Conservation (phyloP, 2,888 invertebrate genomes). For the Eilema griseolum region DNA sequence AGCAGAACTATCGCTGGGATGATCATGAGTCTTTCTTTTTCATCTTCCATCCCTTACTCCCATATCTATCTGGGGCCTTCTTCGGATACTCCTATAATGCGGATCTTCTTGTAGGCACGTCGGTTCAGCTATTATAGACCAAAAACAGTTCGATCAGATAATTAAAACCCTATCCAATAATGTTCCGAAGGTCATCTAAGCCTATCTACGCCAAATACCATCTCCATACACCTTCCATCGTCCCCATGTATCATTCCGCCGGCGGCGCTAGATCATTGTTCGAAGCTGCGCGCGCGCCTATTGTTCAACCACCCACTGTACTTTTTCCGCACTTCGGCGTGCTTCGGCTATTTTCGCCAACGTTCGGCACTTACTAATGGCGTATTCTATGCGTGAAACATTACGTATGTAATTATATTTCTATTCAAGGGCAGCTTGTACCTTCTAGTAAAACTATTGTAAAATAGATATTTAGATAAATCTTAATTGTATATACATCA, state of each 20-base stretch:
- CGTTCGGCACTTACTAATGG: slow-evolving; percentile 52
- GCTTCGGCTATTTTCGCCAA: slow-evolving; percentile 28
- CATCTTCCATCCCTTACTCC: too few species aligned
- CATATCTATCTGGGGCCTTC: too few species aligned
- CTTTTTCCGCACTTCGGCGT: slow-evolving; percentile 64
- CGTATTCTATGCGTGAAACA: slow-evolving; percentile 53
- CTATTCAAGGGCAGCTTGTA: slow-evolving; percentile 43
- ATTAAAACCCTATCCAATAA: too few species aligned
- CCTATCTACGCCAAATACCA: slow-evolving; percentile 32
- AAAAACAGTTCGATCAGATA: not conserved
- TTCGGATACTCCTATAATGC: too few species aligned
- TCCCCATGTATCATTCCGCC: slow-evolving; percentile 17
- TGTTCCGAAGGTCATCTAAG: slow-evolving; percentile 7
- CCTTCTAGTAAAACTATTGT: slow-evolving; percentile 32
- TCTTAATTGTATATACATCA: not conserved
- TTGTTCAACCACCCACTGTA: slow-evolving; percentile 56
- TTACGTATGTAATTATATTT: slow-evolving; percentile 54
- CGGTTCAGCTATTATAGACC: too few species aligned
- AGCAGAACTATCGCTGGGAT: too few species aligned
- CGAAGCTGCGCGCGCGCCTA: slow-evolving; percentile 47
- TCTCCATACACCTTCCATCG: slow-evolving; percentile 29
- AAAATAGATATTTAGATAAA: not conserved
- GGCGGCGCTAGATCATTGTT: slow-evolving; percentile 27
- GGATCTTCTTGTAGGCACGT: too few species aligned
- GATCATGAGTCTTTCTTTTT: not conserved